A percentile compares a stretch with the other conserved stretches of the same genome.
Conservation (phyloP, 2,797 vertebrate genomes). For the Hemitrygon akajei region DNA sequence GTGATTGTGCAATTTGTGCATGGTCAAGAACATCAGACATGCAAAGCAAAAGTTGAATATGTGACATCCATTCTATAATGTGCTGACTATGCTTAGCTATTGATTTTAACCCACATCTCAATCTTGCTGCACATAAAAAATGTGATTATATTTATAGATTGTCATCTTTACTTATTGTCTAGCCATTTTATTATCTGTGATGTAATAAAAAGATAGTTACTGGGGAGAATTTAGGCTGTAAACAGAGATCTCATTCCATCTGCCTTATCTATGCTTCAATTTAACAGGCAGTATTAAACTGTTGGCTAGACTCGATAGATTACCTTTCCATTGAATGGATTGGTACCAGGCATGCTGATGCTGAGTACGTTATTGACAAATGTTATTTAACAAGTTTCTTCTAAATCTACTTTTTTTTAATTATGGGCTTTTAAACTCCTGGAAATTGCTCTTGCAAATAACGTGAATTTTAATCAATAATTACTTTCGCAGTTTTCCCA, state of each 20-base stretch:
- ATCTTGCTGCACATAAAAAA: too few species aligned
- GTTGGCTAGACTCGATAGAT: not conserved
- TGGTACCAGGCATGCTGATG: not conserved
- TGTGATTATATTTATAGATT: too few species aligned
- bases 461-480: slow-evolving; percentile 7
- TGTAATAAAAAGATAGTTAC: not conserved
- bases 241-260: not conserved
- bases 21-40: too few species aligned
- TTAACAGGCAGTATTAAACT: not conserved
- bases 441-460: not conserved
- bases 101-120: too few species aligned
- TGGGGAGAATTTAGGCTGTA: not conserved
- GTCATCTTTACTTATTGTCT: not conserved
- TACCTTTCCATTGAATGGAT: not conserved
- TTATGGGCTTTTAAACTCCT: too few species aligned
- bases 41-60: too few species aligned
- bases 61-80: too few species aligned
- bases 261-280: not conserved
- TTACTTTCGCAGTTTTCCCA: not conserved
- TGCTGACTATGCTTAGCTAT: too few species aligned
- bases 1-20: too few species aligned
- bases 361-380: not conserved
- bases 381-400: not conserved
- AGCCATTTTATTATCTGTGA: not conserved
- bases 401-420: not conserved